Evolutionary conservation across 2,888 invertebrate species (phyloP).

Genomic region (Nycteola revayana): DNA sequence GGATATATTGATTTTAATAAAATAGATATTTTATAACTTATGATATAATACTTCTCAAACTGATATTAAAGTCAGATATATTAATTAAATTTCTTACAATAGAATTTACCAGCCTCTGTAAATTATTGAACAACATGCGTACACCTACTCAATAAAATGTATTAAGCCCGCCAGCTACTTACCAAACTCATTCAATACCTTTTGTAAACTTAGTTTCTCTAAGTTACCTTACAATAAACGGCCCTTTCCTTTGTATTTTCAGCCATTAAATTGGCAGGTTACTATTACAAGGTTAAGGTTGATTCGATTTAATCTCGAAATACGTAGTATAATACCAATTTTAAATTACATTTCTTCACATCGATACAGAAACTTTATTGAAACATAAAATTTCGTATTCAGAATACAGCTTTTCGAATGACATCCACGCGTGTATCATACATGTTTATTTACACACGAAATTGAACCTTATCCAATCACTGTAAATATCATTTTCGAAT

Average conservation of each 20-base stretch:
- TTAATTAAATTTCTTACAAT: too few species aligned
- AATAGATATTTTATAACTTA: too few species aligned
- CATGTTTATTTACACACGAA: conserved; percentile 15
- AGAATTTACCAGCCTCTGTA: too few species aligned
- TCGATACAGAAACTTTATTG: conserved; percentile 14
- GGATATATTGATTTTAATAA: too few species aligned
- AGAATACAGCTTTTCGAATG: conserved; percentile 18
- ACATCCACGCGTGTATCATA: conserved; percentile 7
- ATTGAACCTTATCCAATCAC: conserved; percentile 28
- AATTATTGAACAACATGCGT: too few species aligned
- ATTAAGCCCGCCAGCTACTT: too few species aligned
- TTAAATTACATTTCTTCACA: conserved; percentile 8
- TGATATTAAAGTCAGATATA: too few species aligned
- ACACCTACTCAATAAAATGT: too few species aligned
- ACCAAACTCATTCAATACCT: too few species aligned
- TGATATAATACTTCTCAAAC: too few species aligned
- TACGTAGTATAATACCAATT: conserved; percentile 8
- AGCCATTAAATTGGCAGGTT: conserved; percentile 25
- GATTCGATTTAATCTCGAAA: conserved; percentile 25
- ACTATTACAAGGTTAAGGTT: conserved; percentile 27
- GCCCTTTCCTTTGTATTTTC: conserved; percentile 28
- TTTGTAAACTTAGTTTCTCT: too few species aligned
- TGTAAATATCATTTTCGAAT: conserved; percentile 35
- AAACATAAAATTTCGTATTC: conserved; percentile 14
- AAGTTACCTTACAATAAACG: conserved; percentile 26